Conservation (phyloP, 2,888 invertebrate genomes). For the Peribatodes rhomboidaria region DNA sequence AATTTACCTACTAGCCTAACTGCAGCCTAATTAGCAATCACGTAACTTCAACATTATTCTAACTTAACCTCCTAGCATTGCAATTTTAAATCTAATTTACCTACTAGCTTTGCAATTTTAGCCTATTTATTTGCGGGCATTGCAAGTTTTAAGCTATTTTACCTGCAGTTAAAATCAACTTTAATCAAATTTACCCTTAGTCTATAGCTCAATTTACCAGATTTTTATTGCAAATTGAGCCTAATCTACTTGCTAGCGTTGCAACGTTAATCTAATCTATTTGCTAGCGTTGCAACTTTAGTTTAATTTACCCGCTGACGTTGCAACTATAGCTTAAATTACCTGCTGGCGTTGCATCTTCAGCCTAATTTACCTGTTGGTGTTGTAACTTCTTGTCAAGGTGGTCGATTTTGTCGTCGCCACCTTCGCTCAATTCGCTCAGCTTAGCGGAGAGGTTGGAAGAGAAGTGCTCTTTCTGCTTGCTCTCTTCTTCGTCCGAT, state of each 20-base stretch:
- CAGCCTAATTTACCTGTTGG: constrained; percentile 84
- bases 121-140: background rate
- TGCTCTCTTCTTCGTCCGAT: constrained; percentile 93
- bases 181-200: too few relatives aligned
- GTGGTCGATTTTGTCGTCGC: constrained; percentile 82
- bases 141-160: too few relatives aligned
- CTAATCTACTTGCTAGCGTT: background rate
- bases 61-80: too few relatives aligned
- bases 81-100: background rate
- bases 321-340: background rate
- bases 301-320: too few relatives aligned
- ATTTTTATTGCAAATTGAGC: too few relatives aligned
- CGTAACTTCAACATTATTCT: too few relatives aligned
- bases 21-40: too few relatives aligned
- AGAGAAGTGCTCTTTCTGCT: constrained; percentile 85
- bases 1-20: too few relatives aligned
- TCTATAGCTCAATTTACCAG: too few relatives aligned
- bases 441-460: constrained; percentile 86
- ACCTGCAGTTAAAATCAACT: too few relatives aligned
- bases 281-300: background rate
- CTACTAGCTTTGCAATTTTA: constrained; percentile 1
- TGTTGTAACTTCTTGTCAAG: constrained; percentile 89
- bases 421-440: constrained; percentile 68
- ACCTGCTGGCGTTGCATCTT: background rate
- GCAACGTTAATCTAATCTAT: background rate